Evolutionary conservation across 2,113 vertebrate genomes (phyloP).

Genomic region (Oncorhynchus gorbuscha): DNA sequence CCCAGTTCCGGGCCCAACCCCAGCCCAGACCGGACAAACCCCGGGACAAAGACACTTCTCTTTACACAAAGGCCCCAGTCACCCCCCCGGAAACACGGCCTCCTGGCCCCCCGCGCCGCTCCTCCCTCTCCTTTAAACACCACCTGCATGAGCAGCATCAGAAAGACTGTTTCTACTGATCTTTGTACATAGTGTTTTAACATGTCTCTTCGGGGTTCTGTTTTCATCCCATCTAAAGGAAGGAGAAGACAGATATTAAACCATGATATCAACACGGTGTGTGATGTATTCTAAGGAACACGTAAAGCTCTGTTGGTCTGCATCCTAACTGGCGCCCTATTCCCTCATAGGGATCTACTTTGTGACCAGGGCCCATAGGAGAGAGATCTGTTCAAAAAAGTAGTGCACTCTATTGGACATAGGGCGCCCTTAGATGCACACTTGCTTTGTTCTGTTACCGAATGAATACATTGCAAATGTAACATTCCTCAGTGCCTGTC

Average conservation of each 20-base stretch:
- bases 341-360: too few relatives aligned
- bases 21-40: conserved; percentile 23
- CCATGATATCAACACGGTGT: conserved; percentile 60
- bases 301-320: background rate
- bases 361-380: background rate
- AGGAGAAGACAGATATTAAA: conserved; percentile 11
- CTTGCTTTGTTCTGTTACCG: conserved; percentile 79
- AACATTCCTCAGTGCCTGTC: conserved; percentile 98
- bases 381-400: background rate
- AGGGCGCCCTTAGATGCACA: conserved; percentile 72
- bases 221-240: conserved; percentile 10
- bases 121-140: conserved; percentile 60
- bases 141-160: conserved; percentile 82
- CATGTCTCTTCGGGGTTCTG: conserved; percentile 57
- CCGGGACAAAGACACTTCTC: conserved; percentile 61
- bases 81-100: conserved; percentile 71
- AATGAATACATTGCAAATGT: conserved; percentile 75
- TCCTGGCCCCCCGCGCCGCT: conserved; percentile 57
- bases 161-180: conserved; percentile 84
- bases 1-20: background rate
- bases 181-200: conserved; percentile 85
- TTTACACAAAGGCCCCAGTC: conserved; percentile 63
- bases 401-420: conserved; percentile 60
- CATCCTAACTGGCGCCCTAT: too few relatives aligned
- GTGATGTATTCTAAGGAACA: conserved; percentile 41